Evolutionary conservation across 2,888 invertebrate species (phyloP).

Genomic region (Ptilodon capucinus): DNA sequence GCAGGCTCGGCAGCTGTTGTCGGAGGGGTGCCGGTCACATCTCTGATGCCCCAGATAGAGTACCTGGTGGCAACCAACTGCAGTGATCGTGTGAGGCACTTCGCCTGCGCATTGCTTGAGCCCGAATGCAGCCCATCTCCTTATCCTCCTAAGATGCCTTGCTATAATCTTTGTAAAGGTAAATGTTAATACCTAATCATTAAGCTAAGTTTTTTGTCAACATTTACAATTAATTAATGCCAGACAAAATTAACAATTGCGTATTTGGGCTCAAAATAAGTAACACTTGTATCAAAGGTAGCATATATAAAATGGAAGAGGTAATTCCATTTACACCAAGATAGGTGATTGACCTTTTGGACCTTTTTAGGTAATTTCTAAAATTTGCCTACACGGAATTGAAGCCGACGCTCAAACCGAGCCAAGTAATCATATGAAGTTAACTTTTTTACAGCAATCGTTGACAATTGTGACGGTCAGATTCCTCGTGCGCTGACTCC

Average conservation of each 20-base stretch:
- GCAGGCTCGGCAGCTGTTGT: slow-evolving; percentile 76
- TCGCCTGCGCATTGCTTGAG: slow-evolving; percentile 85
- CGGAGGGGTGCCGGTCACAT: slow-evolving; percentile 59
- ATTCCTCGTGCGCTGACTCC: slow-evolving; percentile 81
- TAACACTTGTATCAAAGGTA: no score
- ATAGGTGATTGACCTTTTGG: no score
- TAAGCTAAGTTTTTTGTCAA: no score
- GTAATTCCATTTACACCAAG: no score
- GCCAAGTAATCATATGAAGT: no score
- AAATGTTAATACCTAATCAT: slow-evolving; percentile 7
- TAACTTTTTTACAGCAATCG: slow-evolving; percentile 75
- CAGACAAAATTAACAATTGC: no score
- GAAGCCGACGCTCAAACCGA: no score
- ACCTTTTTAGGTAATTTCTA: no score
- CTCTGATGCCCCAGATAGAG: slow-evolving; percentile 81
- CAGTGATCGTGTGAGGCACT: slow-evolving; percentile 83
- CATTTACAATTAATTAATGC: no score
- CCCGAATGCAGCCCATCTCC: slow-evolving; percentile 85
- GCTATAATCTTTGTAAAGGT: slow-evolving; percentile 86
- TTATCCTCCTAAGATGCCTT: slow-evolving; percentile 83
- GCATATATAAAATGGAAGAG: no score
- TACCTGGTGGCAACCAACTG: slow-evolving; percentile 84
- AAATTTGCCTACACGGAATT: no score
- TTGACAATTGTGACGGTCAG: slow-evolving; percentile 83
- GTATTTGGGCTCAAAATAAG: no score